phyloP scores from a whole-genome alignment of 2,113 vertebrate genomes.

The Bos javanicus region DNA sequence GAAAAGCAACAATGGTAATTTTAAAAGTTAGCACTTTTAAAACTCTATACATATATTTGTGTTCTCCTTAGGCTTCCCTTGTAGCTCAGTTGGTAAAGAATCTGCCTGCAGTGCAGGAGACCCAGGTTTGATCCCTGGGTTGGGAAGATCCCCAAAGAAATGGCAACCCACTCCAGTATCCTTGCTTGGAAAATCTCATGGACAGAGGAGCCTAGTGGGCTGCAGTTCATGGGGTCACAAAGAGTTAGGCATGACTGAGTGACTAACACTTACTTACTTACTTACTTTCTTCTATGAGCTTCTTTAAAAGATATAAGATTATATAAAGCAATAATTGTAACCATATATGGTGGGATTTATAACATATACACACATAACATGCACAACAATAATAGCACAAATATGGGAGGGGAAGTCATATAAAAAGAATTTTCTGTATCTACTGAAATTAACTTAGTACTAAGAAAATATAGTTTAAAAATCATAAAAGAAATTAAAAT shows the following conservation, averaged over 20 bases:
- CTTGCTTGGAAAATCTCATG: background rate
- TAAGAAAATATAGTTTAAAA: slow-evolving; percentile 30
- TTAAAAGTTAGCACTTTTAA: background rate
- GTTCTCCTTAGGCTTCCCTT: background rate
- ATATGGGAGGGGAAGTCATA: background rate
- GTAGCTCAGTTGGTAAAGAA: background rate
- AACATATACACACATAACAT: background rate
- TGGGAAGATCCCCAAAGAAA: background rate
- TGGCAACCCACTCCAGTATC: background rate
- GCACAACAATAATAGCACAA: background rate
- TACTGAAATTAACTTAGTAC: background rate
- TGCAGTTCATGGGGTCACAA: background rate
- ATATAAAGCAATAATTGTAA: background rate
- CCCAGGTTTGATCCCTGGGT: background rate
- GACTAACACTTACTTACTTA: background rate
- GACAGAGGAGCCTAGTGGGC: background rate
- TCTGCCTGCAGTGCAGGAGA: background rate
- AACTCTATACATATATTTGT: background rate
- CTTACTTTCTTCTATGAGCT: background rate
- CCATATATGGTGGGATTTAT: background rate
- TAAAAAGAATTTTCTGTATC: background rate
- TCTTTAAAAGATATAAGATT: background rate
- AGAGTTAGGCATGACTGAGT: background rate
- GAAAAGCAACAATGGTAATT: background rate
- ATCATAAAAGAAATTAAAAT: background rate